phyloP scores from a whole-genome alignment of 2,888 invertebrate species.

The Meteorus cinctellus region DNA sequence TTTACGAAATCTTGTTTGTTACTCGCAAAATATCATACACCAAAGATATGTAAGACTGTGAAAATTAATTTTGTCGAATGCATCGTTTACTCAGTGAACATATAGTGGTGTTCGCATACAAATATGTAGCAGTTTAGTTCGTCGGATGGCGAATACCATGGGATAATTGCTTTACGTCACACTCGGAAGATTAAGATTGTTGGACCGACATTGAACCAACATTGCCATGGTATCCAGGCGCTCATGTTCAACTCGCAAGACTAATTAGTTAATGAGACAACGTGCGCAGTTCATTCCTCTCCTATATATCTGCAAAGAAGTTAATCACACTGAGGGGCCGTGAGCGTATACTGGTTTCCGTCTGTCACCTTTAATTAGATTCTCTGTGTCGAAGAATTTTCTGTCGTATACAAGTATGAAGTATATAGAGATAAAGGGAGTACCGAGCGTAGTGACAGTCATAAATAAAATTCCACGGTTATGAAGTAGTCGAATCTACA shows the following conservation, averaged over 20 bases:
- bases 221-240: constrained; percentile 17
- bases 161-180: constrained; percentile 46
- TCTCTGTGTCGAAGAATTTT: constrained; percentile 42
- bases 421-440: constrained; percentile 23
- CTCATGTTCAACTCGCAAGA: constrained; percentile 37
- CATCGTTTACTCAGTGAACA: neutral
- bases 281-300: constrained; percentile 19
- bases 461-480: constrained; percentile 29
- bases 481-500: neutral
- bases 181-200: constrained; percentile 47
- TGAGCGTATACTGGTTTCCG: constrained; percentile 37
- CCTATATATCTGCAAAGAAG: constrained; percentile 41
- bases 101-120: neutral
- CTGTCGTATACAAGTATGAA: constrained; percentile 12
- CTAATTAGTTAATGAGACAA: constrained; percentile 54
- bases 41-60: too few species aligned
- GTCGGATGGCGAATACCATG: constrained; percentile 13
- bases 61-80: constrained; percentile 15
- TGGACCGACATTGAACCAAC: constrained; percentile 21
- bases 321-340: constrained; percentile 46
- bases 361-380: constrained; percentile 54
- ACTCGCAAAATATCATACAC: too few species aligned
- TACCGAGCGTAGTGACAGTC: neutral
- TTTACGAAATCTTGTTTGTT: too few species aligned
- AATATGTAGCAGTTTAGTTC: neutral